phyloP scores from a whole-genome alignment of 2,113 vertebrate species.

The Megaceryle maxima region DNA sequence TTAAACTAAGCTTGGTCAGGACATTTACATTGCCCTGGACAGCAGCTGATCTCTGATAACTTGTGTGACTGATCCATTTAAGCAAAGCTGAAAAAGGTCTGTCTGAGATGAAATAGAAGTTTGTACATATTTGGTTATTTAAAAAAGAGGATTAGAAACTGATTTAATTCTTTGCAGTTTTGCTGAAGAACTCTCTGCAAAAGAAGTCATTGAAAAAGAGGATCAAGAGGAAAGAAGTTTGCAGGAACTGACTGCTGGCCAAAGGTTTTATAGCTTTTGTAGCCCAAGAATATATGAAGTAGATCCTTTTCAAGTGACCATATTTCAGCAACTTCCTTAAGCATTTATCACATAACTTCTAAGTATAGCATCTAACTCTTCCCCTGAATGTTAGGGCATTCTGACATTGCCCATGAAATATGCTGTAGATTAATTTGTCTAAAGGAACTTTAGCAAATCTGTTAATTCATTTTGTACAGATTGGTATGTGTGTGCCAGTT shows the following conservation, averaged over 20 bases:
- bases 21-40: background rate
- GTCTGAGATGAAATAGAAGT: constrained; percentile 41
- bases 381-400: background rate
- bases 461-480: background rate
- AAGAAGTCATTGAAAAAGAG: constrained; percentile 68
- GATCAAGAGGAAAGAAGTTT: constrained; percentile 70
- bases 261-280: constrained; percentile 64
- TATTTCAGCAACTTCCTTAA: constrained; percentile 44
- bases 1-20: background rate
- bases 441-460: background rate
- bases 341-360: constrained; percentile 7
- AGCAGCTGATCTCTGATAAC: constrained; percentile 18
- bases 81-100: constrained; percentile 33
- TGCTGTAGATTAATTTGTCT: background rate
- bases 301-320: constrained; percentile 37
- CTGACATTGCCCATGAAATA: background rate
- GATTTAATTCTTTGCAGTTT: constrained; percentile 72
- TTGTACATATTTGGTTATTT: constrained; percentile 34
- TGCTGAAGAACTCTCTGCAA: constrained; percentile 67
- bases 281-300: constrained; percentile 54
- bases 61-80: background rate
- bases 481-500: background rate
- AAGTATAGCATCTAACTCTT: background rate
- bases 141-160: constrained; percentile 64
- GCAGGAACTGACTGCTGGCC: constrained; percentile 66